A percentile compares a stretch with the other conserved stretches of the same genome.
These are phyloP conservation scores for Mantis religiosa DNA, from an alignment of 2,888 invertebrate genomes.

Conservation along the genomic window DNA sequence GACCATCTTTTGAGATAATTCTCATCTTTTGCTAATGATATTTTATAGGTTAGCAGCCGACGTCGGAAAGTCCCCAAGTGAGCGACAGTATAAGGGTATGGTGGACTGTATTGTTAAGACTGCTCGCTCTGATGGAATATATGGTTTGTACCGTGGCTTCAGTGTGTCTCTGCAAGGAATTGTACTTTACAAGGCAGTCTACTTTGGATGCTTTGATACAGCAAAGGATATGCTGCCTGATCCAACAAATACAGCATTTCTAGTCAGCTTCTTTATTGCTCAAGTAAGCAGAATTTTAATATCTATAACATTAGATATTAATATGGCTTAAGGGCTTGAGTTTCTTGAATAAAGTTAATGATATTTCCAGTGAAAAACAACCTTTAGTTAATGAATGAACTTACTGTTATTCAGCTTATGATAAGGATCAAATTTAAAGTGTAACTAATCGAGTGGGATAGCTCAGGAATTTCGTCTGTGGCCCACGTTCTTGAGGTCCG, in stretches of 20 bases:
- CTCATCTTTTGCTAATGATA: slow-evolving; percentile 26
- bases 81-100: slow-evolving; percentile 52
- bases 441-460: too few relatives aligned
- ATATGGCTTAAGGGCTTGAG: too few relatives aligned
- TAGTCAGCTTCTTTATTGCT: slow-evolving; percentile 44
- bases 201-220: slow-evolving; percentile 50
- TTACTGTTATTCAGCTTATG: too few relatives aligned
- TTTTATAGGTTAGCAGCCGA: slow-evolving; percentile 43
- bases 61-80: slow-evolving; percentile 38
- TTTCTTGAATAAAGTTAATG: too few relatives aligned
- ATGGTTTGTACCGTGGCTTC: slow-evolving; percentile 50
- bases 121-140: slow-evolving; percentile 46
- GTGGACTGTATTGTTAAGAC: slow-evolving; percentile 47
- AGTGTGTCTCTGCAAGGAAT: slow-evolving; percentile 48
- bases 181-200: slow-evolving; percentile 49
- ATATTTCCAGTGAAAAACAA: too few relatives aligned
- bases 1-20: too few relatives aligned
- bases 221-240: slow-evolving; percentile 46
- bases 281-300: slow-evolving; percentile 31
- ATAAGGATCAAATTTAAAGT: too few relatives aligned
- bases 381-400: too few relatives aligned
- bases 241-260: slow-evolving; percentile 44
- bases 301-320: too few relatives aligned
- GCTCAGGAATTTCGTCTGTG: too few relatives aligned
- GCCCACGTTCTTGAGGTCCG: too few relatives aligned